Percentiles rank a stretch among this genome's conserved stretches.
Conservation (phyloP, 2,888 invertebrate genomes). For the Protodeltote pygarga region DNA sequence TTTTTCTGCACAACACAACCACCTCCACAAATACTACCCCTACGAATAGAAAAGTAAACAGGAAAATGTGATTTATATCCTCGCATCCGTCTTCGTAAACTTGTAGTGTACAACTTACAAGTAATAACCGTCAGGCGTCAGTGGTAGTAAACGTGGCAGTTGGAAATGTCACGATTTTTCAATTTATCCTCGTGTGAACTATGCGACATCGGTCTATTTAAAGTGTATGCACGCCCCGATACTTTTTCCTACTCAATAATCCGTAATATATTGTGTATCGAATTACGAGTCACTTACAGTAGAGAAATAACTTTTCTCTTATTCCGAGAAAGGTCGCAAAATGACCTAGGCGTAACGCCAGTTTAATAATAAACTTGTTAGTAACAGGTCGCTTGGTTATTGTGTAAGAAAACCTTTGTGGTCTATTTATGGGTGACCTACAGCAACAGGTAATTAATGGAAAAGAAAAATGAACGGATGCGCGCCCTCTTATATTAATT, state of each 20-base stretch:
- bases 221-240: slow-evolving; percentile 18
- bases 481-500: too few relatives aligned
- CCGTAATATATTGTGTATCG: slow-evolving; percentile 22
- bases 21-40: slow-evolving; percentile 1
- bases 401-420: slow-evolving; percentile 22
- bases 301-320: slow-evolving; percentile 14
- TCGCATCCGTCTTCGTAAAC: slow-evolving; percentile 20
- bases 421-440: slow-evolving; percentile 15
- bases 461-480: slow-evolving; percentile 10
- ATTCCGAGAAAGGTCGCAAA: slow-evolving; percentile 13
- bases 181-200: slow-evolving; percentile 26
- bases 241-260: slow-evolving; percentile 14
- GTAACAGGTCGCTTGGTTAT: slow-evolving; percentile 26
- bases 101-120: slow-evolving; percentile 33
- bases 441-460: not conserved
- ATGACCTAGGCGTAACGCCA: slow-evolving; percentile 6
- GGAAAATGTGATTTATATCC: slow-evolving; percentile 13
- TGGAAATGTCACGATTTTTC: slow-evolving; percentile 39
- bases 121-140: slow-evolving; percentile 44
- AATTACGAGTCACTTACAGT: slow-evolving; percentile 4
- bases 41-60: slow-evolving; percentile 10
- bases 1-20: slow-evolving; percentile 30
- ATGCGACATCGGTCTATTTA: slow-evolving; percentile 27
- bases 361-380: slow-evolving; percentile 20
- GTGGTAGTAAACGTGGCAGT: slow-evolving; percentile 17